Conservation (phyloP, 2,888 invertebrate species). For the Hydrotaea cyrtoneurina region DNA sequence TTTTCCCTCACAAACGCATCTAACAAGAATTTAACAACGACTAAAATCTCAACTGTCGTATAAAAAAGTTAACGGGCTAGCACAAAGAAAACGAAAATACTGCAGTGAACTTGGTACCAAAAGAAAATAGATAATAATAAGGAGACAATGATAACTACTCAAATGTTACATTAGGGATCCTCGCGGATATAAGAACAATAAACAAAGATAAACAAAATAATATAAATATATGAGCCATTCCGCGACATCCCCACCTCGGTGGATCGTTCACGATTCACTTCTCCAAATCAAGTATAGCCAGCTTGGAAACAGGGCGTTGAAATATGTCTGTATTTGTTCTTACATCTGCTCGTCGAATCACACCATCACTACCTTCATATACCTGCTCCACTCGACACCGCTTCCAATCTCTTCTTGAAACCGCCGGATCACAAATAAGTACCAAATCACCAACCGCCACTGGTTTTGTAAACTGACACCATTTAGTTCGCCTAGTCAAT, state of each 20-base stretch:
- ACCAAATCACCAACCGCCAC: not conserved
- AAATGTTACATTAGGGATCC: no score
- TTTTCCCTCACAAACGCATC: no score
- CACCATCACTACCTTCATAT: conserved; percentile 68
- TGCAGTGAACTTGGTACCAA: no score
- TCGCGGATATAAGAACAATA: no score
- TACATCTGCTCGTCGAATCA: conserved; percentile 67
- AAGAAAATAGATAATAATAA: no score
- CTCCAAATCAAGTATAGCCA: conserved; percentile 77
- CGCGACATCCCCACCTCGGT: no score
- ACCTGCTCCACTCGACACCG: conserved; percentile 63
- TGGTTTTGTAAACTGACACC: conserved; percentile 39
- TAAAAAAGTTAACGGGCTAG: no score
- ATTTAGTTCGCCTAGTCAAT: conserved; percentile 46
- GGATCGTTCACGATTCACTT: conserved; percentile 50
- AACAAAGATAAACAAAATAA: no score
- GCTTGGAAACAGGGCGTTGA: conserved; percentile 67
- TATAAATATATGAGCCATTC: not conserved
- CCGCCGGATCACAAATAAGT: not conserved
- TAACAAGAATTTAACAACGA: no score
- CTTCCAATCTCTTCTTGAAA: not conserved
- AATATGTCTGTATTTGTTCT: conserved; percentile 63
- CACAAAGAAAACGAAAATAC: no score
- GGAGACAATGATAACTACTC: no score
- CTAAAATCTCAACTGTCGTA: no score